phyloP scores from a whole-genome alignment of 37 sponge, comb jelly and placozoan species.

The Petrosia ficiformis region DNA sequence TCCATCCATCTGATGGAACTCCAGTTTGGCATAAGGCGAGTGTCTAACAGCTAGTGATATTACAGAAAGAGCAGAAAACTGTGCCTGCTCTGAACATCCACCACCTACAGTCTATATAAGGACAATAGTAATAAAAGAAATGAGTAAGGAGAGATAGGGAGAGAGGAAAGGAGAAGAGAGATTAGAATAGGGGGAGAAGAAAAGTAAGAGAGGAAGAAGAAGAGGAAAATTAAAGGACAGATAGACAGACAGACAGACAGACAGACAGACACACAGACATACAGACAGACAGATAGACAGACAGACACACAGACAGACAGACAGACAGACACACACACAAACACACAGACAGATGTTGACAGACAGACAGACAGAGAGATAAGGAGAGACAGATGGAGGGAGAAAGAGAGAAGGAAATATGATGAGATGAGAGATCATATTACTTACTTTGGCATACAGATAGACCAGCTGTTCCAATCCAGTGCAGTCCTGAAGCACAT shows the following conservation, averaged over 20 bases:
- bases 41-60: conserved; percentile 29
- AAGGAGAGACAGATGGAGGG: neutral
- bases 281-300: neutral
- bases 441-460: conserved; percentile 78
- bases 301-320: neutral
- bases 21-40: conserved; percentile 37
- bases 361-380: too few relatives aligned
- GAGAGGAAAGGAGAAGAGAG: neutral
- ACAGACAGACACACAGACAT: too few relatives aligned
- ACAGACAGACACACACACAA: too few relatives aligned
- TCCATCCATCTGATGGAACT: conserved; percentile 59
- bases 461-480: conserved; percentile 72
- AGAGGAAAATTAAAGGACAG: too few relatives aligned
- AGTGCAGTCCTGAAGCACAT: conserved; percentile 45
- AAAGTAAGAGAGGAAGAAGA: too few relatives aligned
- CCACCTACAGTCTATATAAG: conserved; percentile 62
- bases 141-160: neutral
- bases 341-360: too few relatives aligned
- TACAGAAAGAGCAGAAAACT: conserved; percentile 40
- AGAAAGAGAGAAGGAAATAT: neutral
- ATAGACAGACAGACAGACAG: too few relatives aligned
- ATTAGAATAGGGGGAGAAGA: neutral
- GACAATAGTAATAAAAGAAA: neutral
- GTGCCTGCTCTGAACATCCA: conserved; percentile 38
- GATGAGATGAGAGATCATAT: neutral